Percentiles rank a stretch among this genome's conserved stretches.
Evolutionary conservation across 2,113 vertebrate genomes (phyloP).

Genomic region (Oriolus oriolus): DNA sequence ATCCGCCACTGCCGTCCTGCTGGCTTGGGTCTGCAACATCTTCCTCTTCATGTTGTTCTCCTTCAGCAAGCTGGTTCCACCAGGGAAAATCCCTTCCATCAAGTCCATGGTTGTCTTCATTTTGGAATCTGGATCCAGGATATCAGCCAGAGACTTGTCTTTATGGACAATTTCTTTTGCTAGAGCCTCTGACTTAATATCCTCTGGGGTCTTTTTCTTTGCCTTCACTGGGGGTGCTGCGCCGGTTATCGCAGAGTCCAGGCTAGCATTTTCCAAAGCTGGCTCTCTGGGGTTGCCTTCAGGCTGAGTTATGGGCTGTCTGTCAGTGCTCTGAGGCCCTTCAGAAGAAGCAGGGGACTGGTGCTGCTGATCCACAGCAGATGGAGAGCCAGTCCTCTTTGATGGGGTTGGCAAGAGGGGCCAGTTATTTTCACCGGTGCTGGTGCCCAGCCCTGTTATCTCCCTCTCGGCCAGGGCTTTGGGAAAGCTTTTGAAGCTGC

Average conservation of each 20-base stretch:
- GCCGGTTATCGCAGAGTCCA: not conserved
- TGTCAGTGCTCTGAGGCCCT: not conserved
- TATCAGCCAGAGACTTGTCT: slow-evolving; percentile 84
- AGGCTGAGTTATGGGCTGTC: not conserved
- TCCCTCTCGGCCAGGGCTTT: not conserved
- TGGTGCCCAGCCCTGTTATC: not conserved
- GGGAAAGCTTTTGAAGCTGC: slow-evolving; percentile 50
- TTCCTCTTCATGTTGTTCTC: slow-evolving; percentile 58
- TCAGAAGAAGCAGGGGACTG: not conserved
- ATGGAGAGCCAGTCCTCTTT: not conserved
- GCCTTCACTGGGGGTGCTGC: not conserved
- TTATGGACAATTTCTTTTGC: slow-evolving; percentile 83
- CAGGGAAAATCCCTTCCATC: slow-evolving; percentile 89
- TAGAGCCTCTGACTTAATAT: slow-evolving; percentile 81
- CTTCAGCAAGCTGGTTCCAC: slow-evolving; percentile 55
- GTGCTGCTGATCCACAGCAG: not conserved
- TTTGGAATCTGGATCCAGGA: slow-evolving; percentile 85
- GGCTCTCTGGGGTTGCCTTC: not conserved
- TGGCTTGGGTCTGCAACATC: slow-evolving; percentile 46
- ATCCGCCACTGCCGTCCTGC: not conserved
- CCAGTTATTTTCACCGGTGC: not conserved
- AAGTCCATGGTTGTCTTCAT: slow-evolving; percentile 88
- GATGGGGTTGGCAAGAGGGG: not conserved
- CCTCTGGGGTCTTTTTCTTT: slow-evolving; percentile 76
- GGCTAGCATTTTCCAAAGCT: not conserved